Evolutionary conservation across 2,113 vertebrate species (phyloP).

Genomic region (Apus apus): DNA sequence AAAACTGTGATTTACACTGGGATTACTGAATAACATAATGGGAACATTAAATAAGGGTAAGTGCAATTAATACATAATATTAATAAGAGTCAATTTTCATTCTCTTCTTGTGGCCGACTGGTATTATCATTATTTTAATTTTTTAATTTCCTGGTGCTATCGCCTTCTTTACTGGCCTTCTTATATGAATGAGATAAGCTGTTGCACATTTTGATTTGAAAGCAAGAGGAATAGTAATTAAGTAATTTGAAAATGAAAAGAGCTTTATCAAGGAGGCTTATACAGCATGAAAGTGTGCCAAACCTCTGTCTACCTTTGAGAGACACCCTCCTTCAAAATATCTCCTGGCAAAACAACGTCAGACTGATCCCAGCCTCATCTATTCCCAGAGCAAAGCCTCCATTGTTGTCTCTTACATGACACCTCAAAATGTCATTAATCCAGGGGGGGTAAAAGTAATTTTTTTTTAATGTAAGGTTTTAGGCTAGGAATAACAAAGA

Average conservation of each 20-base stretch:
- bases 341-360: not conserved
- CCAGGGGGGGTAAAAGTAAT: not conserved
- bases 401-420: not conserved
- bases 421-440: not conserved
- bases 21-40: not conserved
- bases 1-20: not conserved
- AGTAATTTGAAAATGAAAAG: slow-evolving; percentile 65
- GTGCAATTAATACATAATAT: slow-evolving; percentile 60
- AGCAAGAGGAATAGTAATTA: slow-evolving; percentile 50
- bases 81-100: slow-evolving; percentile 53
- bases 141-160: slow-evolving; percentile 70
- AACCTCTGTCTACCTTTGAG: not conserved
- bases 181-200: slow-evolving; percentile 56
- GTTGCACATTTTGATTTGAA: slow-evolving; percentile 47
- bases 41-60: not conserved
- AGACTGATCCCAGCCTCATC: not conserved
- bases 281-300: not conserved
- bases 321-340: not conserved
- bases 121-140: slow-evolving; percentile 50
- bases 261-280: slow-evolving; percentile 43
- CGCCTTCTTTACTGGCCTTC: not conserved
- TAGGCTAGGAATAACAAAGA: not conserved
- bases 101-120: not conserved
- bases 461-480: not conserved
- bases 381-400: not conserved